phyloP scores from a whole-genome alignment of 2,797 vertebrate species.

The Onychomys arenicola region DNA sequence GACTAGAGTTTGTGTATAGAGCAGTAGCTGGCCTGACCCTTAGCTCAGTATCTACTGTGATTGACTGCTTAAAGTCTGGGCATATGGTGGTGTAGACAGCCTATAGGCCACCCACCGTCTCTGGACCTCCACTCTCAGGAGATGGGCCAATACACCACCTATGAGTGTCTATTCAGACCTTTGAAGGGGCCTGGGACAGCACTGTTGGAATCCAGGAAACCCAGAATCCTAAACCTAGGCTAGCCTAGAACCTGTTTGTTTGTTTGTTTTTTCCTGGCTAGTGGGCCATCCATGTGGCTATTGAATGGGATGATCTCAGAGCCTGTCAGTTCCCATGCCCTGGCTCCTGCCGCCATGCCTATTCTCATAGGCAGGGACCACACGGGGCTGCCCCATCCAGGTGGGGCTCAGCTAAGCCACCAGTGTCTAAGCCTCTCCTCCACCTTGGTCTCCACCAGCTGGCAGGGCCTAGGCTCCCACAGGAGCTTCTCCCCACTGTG shows the following conservation, averaged over 20 bases:
- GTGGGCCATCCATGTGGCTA: neutral
- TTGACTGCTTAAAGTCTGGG: neutral
- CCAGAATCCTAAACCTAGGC: neutral
- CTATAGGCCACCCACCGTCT: neutral
- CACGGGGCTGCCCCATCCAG: neutral
- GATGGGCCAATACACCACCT: neutral
- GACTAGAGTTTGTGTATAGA: neutral
- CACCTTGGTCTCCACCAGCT: neutral
- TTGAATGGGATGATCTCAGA: neutral
- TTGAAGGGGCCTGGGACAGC: rapidly evolving
- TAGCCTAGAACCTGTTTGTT: neutral
- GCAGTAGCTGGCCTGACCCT: neutral
- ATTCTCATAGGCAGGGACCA: neutral
- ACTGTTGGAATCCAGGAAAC: neutral
- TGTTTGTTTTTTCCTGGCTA: neutral
- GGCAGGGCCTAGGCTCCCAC: too few species aligned
- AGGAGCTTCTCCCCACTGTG: too few species aligned
- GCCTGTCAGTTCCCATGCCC: rapidly evolving
- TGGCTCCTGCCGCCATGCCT: rapidly evolving
- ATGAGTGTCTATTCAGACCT: too few species aligned
- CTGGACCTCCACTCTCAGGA: neutral
- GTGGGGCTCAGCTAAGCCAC: neutral
- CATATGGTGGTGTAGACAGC: neutral
- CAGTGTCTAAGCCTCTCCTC: neutral
- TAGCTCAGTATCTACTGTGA: neutral